Evolutionary conservation across 1,140 invertebrate genomes (phyloP).

Genomic region (Forficula auricularia): DNA sequence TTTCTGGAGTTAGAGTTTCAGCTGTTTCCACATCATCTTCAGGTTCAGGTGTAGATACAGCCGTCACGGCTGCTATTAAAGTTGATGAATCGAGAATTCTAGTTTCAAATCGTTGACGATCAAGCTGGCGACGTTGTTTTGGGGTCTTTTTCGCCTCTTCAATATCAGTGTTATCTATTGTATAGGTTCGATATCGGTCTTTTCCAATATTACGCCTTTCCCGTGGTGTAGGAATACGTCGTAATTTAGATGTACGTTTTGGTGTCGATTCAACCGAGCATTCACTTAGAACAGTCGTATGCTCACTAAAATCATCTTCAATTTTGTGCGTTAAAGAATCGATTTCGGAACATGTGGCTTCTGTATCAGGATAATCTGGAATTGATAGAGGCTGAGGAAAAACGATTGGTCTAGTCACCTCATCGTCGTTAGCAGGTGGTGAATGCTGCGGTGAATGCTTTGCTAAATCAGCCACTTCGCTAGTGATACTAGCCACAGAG

Average conservation of each 20-base stretch:
- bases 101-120: conserved; percentile 49
- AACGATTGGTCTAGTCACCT: no score
- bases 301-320: no score
- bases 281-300: neutral
- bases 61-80: conserved; percentile 7
- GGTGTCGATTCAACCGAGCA: conserved; percentile 55
- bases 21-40: conserved; percentile 10
- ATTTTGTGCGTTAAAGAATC: no score
- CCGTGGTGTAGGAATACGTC: conserved; percentile 42
- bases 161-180: conserved; percentile 40
- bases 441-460: no score
- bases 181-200: conserved; percentile 62
- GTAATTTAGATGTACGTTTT: conserved; percentile 34
- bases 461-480: conserved; percentile 44
- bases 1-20: conserved; percentile 1
- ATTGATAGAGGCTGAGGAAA: no score
- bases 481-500: conserved; percentile 65
- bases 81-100: conserved; percentile 29
- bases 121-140: conserved; percentile 46
- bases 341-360: no score
- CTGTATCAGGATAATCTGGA: no score
- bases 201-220: conserved; percentile 50
- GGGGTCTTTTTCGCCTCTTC: conserved; percentile 32
- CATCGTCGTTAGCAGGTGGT: no score
- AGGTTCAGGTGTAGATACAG: neutral